A percentile compares a stretch with the other conserved stretches of the same genome.
Conservation (phyloP, 2,113 vertebrate species). For the Tragulus kanchil region DNA sequence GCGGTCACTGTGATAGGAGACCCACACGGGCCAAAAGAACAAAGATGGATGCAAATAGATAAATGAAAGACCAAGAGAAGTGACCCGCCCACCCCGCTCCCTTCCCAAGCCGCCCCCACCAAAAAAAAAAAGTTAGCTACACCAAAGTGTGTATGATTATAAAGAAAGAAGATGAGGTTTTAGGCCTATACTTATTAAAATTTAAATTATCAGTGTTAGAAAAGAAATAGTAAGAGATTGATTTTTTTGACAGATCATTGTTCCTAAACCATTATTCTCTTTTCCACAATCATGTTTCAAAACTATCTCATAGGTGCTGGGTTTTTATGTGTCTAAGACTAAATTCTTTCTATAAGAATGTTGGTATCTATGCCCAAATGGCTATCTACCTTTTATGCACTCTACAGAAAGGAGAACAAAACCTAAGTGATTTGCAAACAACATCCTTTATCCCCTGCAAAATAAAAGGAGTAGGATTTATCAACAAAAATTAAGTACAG, state of each 20-base stretch:
- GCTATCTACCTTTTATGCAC: neutral
- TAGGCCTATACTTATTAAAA: neutral
- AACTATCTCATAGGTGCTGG: neutral
- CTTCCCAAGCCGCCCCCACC: too few species aligned
- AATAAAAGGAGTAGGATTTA: neutral
- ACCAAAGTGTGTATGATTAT: neutral
- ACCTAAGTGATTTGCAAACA: conserved; percentile 5
- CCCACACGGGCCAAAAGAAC: too few species aligned
- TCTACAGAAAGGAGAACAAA: neutral
- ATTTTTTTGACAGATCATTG: neutral
- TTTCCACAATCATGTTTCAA: conserved; percentile 36
- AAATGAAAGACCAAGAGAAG: too few species aligned
- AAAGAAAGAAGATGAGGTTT: neutral
- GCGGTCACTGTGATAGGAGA: too few species aligned
- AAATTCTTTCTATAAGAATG: neutral
- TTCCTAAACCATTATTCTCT: conserved; percentile 10
- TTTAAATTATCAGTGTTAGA: conserved; percentile 11
- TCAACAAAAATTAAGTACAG: conserved; percentile 35
- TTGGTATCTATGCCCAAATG: neutral
- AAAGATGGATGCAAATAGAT: too few species aligned
- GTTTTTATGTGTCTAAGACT: neutral
- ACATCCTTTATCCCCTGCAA: neutral
- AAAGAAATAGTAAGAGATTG: neutral
- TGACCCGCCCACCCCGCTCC: too few species aligned
- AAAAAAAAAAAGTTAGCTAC: neutral